Evolutionary conservation across 2,888 invertebrate species (phyloP).

Genomic region (Notocelia uddmanniana): DNA sequence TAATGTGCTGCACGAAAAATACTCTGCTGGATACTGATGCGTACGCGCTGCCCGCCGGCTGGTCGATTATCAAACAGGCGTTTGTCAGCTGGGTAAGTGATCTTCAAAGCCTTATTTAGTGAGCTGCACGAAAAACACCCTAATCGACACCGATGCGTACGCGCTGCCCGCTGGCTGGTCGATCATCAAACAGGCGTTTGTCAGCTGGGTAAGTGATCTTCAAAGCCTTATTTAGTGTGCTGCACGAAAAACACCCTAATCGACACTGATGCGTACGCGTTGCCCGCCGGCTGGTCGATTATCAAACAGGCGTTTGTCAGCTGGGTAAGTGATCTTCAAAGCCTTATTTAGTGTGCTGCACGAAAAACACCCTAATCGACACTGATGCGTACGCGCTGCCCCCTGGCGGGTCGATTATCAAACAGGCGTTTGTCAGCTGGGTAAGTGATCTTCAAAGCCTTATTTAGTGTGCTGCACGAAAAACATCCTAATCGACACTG

Average conservation of each 20-base stretch:
- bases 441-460: conserved; percentile 72
- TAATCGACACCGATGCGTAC: conserved; percentile 77
- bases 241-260: conserved; percentile 72
- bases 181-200: conserved; percentile 75
- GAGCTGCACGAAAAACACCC: conserved; percentile 78
- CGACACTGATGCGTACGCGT: conserved; percentile 77
- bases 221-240: conserved; percentile 70
- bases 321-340: conserved; percentile 78
- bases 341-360: conserved; percentile 81
- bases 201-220: conserved; percentile 81
- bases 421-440: conserved; percentile 76
- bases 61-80: conserved; percentile 79
- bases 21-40: conserved; percentile 71
- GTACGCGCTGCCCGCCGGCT: conserved; percentile 87
- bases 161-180: conserved; percentile 88
- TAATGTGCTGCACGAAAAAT: conserved; percentile 84
- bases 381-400: conserved; percentile 84
- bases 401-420: conserved; percentile 86
- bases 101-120: conserved; percentile 59
- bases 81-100: conserved; percentile 76
- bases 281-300: conserved; percentile 88
- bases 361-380: conserved; percentile 65
- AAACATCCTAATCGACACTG: conserved; percentile 66
- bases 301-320: conserved; percentile 74
- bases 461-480: conserved; percentile 81